Base-by-base conservation (phyloP, 2,797 vertebrate species). In the Sternotherus odoratus region DNA sequence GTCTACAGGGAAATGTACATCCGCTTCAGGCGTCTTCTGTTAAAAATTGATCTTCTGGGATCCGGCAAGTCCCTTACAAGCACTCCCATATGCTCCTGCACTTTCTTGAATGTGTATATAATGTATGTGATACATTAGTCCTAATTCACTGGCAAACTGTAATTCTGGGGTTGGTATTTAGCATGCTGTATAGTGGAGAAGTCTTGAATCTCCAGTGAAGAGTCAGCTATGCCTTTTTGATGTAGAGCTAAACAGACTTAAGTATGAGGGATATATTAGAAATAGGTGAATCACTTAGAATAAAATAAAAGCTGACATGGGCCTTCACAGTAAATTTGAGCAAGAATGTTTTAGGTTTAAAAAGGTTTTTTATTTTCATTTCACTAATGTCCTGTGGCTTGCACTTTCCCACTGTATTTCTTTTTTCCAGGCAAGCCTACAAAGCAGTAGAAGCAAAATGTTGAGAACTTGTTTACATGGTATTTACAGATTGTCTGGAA, bases 401-500 rank as follows among this genome's bases (percentile, higher is more conserved):
- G n/a, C n/a, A 39, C 5, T 69, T 9, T 77, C 54, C 46, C 1
- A 43, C 6, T 75, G 13, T 12, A 13, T 36, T 89, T 19, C 48
- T 54, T 60, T 33, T 36, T 69, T 39, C 63, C n/a, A 39, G 19
- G 36, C 63, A 23, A n/a, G 36, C 12, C 10, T 39, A 69, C 39
- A 69, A 63, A 69, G n/a, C 63, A 39, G n/a, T 11, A 69, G 19
- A 19, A 69, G n/a, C 10, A 36, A 69, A 69, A 69, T 39, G 21
- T 21, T 39, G 82, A 33, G 2, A n/a, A 23, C 17, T 51, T 80
- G 0, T 3, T 30, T 66, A 26, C 50, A 13, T 46, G 19, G 5
- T 66, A 4, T 7, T 3, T 75, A 26, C 39, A n/a, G 0, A 75
- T 60, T 60, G 24, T 46, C 12, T 39, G 0, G 2, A 56, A n/a